Evolutionary conservation across 2,113 vertebrate species (phyloP).

Genomic region (Crotalus helleri): DNA sequence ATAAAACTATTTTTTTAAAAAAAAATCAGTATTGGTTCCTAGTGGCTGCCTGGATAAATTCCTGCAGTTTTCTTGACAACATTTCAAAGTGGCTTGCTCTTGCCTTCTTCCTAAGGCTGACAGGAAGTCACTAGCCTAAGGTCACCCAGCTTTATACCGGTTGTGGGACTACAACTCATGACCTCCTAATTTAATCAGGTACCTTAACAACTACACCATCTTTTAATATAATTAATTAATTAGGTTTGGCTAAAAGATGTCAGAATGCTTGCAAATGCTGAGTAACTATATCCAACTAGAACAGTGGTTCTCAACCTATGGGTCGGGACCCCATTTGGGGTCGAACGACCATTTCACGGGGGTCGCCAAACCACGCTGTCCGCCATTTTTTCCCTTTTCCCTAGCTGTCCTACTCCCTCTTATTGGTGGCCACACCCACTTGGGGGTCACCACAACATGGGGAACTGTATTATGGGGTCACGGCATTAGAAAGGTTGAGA

Average conservation of each 20-base stretch:
- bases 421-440: too few species aligned
- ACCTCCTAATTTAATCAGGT: background rate
- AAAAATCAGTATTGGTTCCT: background rate
- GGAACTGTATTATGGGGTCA: too few species aligned
- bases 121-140: background rate
- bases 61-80: background rate
- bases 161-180: background rate
- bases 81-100: background rate
- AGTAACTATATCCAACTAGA: background rate
- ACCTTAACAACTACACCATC: background rate
- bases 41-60: background rate
- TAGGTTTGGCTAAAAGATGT: background rate
- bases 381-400: too few species aligned
- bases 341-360: too few species aligned
- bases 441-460: too few species aligned
- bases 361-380: too few species aligned
- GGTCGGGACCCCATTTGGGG: too few species aligned
- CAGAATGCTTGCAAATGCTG: background rate
- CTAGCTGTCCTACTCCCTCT: too few species aligned
- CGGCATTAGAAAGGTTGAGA: too few species aligned
- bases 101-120: background rate
- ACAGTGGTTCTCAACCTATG: background rate
- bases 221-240: background rate
- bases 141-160: background rate
- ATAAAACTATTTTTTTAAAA: too few species aligned